Evolutionary conservation across 2,113 vertebrate genomes (phyloP).

Genomic region (Barnardius zonarius): DNA sequence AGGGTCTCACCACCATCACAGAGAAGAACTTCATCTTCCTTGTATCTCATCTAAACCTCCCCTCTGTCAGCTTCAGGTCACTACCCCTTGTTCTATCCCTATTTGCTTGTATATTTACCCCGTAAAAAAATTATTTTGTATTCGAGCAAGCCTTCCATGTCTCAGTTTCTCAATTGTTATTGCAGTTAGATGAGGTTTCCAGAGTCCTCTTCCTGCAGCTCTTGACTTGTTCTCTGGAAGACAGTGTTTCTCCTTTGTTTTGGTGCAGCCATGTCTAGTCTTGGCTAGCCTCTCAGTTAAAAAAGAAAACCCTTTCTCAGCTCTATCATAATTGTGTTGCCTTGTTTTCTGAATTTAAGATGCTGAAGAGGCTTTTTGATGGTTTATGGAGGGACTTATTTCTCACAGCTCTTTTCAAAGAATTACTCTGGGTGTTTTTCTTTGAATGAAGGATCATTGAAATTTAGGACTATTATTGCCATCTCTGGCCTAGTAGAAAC

Average conservation of each 20-base stretch:
- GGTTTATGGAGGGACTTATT: not conserved
- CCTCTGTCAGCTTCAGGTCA: not conserved
- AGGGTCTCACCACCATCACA: not conserved
- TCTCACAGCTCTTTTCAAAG: not conserved
- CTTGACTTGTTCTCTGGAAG: not conserved
- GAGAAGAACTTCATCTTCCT: not conserved
- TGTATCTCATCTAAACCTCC: not conserved
- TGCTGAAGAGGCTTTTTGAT: not conserved
- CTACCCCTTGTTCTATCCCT: not conserved
- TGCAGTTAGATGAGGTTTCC: not conserved
- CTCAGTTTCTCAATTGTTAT: not conserved
- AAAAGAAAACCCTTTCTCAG: not conserved
- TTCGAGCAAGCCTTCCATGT: not conserved
- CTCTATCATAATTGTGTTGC: rapidly evolving
- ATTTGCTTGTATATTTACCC: not conserved
- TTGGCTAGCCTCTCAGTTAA: not conserved
- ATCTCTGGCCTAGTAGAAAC: not conserved
- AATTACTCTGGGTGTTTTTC: not conserved
- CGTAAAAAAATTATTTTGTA: not conserved
- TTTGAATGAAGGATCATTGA: not conserved
- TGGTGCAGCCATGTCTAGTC: not conserved
- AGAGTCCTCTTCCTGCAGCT: not conserved
- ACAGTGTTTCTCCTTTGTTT: not conserved
- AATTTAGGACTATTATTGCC: not conserved
- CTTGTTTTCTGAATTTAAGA: not conserved